phyloP scores from a whole-genome alignment of 2,113 vertebrate genomes.

The Andinoacara biseriatus region DNA sequence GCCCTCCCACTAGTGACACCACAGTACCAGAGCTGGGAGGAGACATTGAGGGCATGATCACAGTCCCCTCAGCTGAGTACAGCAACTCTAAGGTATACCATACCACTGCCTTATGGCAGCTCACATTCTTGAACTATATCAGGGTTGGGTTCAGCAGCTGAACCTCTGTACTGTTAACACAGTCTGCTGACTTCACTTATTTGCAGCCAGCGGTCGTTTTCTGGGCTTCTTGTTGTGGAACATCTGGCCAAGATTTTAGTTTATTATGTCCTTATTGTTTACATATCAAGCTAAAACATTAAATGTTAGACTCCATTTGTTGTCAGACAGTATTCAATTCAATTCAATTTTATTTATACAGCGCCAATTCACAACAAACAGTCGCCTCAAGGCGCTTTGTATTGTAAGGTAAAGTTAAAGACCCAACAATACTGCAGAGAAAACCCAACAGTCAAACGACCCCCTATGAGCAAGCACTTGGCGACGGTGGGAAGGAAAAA shows the following conservation, averaged over 20 bases:
- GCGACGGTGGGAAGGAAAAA: too few relatives aligned
- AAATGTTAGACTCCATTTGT: neutral
- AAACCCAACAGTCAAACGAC: too few relatives aligned
- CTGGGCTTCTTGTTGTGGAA: too few relatives aligned
- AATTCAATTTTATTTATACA: too few relatives aligned
- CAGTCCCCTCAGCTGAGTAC: constrained; percentile 90
- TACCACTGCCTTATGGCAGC: neutral
- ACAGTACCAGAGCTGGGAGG: constrained; percentile 87
- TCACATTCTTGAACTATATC: neutral
- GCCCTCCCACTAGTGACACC: constrained; percentile 84
- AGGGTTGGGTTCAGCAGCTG: neutral
- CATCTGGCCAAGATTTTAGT: neutral
- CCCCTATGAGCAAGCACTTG: too few relatives aligned
- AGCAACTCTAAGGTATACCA: constrained; percentile 87
- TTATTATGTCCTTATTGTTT: neutral
- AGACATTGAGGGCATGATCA: constrained; percentile 96
- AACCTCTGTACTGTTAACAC: neutral
- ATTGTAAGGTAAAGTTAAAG: too few relatives aligned
- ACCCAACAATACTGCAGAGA: too few relatives aligned
- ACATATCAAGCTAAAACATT: neutral
- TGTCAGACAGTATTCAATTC: neutral
- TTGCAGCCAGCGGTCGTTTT: too few relatives aligned
- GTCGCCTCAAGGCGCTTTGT: too few relatives aligned
- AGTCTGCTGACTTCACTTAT: neutral
- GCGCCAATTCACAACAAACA: too few relatives aligned